phyloP scores from a whole-genome alignment of 2,797 vertebrate species.

The Hafferia zeledoni region DNA sequence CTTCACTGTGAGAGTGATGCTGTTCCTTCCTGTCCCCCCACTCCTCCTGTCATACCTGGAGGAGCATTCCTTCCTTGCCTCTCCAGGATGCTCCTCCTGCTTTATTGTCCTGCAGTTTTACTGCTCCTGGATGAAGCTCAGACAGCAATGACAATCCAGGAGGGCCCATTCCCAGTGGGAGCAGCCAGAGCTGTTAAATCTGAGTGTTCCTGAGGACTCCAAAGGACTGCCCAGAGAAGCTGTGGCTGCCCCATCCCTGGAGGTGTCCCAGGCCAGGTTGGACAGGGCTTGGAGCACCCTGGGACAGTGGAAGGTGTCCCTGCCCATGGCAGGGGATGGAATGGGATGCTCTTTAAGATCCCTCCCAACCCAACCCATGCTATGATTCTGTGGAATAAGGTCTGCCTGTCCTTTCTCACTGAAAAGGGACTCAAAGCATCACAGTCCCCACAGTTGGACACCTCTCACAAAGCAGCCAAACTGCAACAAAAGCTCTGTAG shows the following conservation, averaged over 20 bases:
- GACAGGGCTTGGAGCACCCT: neutral
- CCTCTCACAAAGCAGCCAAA: neutral
- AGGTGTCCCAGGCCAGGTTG: neutral
- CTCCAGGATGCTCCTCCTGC: fast-evolving
- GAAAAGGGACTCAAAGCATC: neutral
- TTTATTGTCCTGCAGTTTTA: neutral
- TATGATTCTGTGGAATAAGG: neutral
- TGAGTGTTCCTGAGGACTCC: neutral
- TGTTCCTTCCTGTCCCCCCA: neutral
- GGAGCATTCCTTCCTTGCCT: neutral
- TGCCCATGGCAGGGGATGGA: neutral
- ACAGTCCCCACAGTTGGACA: fast-evolving
- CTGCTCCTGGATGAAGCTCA: neutral
- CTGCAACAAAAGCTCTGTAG: neutral
- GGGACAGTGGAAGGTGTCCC: neutral
- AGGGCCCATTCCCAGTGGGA: neutral
- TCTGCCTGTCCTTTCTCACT: neutral
- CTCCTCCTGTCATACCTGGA: neutral
- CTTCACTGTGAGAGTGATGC: neutral
- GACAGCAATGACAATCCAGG: neutral
- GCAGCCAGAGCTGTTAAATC: neutral
- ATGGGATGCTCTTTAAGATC: neutral
- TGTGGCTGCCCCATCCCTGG: neutral
- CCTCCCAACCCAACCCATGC: neutral
- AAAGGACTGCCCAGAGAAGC: neutral